phyloP scores from a whole-genome alignment of 2,113 vertebrate genomes.

The Cololabis saira region DNA sequence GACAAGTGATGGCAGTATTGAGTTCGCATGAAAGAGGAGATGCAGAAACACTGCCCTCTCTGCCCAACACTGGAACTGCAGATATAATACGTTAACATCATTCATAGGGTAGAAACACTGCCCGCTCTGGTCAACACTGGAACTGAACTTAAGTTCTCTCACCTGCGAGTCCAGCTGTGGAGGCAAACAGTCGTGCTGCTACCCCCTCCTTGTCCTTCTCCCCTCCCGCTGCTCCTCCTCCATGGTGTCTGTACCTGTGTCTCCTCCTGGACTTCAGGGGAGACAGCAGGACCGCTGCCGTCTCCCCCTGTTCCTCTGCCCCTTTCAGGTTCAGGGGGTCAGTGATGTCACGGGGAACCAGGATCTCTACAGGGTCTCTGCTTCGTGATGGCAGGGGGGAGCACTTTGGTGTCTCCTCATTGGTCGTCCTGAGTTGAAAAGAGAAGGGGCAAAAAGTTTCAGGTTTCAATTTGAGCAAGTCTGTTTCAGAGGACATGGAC shows the following conservation, averaged over 20 bases:
- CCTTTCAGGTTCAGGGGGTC: constrained; percentile 90
- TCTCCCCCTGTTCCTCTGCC: constrained; percentile 60
- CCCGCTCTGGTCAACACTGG: constrained; percentile 37
- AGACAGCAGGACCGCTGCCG: constrained; percentile 77
- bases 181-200: constrained; percentile 20
- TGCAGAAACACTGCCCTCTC: constrained; percentile 37
- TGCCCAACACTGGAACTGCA: constrained; percentile 42
- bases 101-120: constrained; percentile 4
- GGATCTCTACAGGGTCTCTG: constrained; percentile 89
- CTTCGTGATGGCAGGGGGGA: constrained; percentile 88
- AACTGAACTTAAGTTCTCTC: not conserved
- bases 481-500: no score
- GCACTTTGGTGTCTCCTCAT: constrained; percentile 89
- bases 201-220: constrained; percentile 7
- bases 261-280: constrained; percentile 82
- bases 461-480: no score
- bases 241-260: constrained; percentile 83
- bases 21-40: constrained; percentile 88
- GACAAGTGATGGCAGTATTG: constrained; percentile 90
- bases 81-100: not conserved
- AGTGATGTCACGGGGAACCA: constrained; percentile 91
- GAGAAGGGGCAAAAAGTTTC: not conserved
- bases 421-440: constrained; percentile 72
- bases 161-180: constrained; percentile 43
- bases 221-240: constrained; percentile 45